These are phyloP conservation scores for Heliconius eleuchia DNA, from an alignment of 1,140 invertebrate genomes.

Conservation along the genomic window DNA sequence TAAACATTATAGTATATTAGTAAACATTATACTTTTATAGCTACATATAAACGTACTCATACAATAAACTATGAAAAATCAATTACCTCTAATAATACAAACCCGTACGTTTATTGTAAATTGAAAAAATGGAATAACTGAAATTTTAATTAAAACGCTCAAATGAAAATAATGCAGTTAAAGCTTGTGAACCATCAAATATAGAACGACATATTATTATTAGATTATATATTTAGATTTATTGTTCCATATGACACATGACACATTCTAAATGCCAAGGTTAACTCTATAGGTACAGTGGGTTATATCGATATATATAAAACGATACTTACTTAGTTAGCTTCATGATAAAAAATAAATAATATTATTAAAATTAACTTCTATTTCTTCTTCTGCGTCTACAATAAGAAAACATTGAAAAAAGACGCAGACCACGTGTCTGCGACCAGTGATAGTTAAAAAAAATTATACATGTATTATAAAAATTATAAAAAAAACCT, in stretches of 20 bases:
- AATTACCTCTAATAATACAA: conserved; percentile 8
- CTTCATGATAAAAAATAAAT: too few species aligned
- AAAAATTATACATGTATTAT: background rate
- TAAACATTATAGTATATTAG: too few species aligned
- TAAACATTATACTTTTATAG: background rate
- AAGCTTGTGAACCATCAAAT: background rate
- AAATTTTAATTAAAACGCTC: conserved; percentile 30
- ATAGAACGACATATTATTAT: background rate
- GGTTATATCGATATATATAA: too few species aligned
- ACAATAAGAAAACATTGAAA: too few species aligned
- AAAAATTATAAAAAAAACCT: background rate
- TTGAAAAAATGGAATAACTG: conserved; percentile 16
- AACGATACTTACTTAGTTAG: too few species aligned
- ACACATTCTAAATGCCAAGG: too few species aligned
- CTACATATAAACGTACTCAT: background rate
- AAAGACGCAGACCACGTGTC: too few species aligned
- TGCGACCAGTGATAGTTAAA: too few species aligned
- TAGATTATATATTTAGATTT: background rate
- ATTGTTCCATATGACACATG: too few species aligned
- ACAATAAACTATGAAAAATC: background rate
- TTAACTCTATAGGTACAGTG: too few species aligned
- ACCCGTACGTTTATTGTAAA: conserved; percentile 6
- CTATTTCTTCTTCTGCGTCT: too few species aligned
- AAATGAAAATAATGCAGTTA: conserved; percentile 27
- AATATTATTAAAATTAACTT: too few species aligned